These are phyloP conservation scores for Lates calcarifer DNA, from an alignment of 2,113 vertebrate genomes.

Conservation along the genomic window DNA sequence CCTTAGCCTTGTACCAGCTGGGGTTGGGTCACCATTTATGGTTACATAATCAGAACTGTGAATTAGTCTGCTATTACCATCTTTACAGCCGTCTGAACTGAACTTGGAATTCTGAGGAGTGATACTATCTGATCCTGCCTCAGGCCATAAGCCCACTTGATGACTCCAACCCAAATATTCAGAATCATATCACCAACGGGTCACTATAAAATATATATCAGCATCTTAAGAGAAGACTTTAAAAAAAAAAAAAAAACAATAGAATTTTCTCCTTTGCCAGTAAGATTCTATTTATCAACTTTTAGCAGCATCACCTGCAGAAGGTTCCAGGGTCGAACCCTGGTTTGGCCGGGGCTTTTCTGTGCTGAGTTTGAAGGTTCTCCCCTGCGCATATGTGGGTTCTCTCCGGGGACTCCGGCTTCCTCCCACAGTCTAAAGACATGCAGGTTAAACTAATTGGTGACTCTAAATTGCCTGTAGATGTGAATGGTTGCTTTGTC, in stretches of 20 bases:
- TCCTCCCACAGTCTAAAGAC: no score
- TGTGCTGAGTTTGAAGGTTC: no score
- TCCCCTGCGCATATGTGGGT: no score
- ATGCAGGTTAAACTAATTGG: no score
- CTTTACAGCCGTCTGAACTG: background rate
- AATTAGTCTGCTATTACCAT: background rate
- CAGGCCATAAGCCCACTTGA: background rate
- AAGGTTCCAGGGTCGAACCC: no score
- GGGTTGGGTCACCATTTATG: background rate
- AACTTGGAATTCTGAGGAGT: background rate
- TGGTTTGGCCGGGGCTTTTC: no score
- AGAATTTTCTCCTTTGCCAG: background rate
- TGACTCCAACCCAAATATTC: background rate
- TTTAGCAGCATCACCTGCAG: slow-evolving; percentile 7
- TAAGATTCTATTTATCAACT: background rate
- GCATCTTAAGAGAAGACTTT: background rate
- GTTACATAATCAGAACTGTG: background rate
- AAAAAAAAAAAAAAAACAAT: background rate
- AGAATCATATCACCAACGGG: background rate
- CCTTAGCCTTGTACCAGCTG: background rate
- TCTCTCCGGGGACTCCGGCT: no score
- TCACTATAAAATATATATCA: background rate
- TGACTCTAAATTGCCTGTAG: no score
- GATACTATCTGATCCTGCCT: background rate
- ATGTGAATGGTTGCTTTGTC: no score